A percentile compares a stretch with the other conserved stretches of the same genome.
Conservation (phyloP, 2,113 vertebrate genomes). For the Saiga tatarica region DNA sequence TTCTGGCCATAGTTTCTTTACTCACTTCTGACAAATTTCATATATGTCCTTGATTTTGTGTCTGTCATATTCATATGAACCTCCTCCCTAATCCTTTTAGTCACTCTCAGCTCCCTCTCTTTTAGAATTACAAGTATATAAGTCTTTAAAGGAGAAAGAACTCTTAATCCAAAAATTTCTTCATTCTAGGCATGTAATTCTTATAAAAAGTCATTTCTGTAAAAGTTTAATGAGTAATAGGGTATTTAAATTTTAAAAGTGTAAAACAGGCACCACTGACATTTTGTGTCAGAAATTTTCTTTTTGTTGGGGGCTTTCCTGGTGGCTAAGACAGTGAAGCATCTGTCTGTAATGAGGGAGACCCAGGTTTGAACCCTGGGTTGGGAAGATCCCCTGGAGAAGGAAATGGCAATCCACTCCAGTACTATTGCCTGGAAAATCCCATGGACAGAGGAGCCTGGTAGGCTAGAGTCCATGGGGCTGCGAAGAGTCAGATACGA, state of each 20-base stretch:
- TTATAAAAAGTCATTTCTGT: background rate
- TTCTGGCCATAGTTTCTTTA: background rate
- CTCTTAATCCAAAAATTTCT: background rate
- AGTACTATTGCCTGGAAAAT: too few species aligned
- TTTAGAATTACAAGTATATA: background rate
- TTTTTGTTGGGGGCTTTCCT: background rate
- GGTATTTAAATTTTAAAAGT: background rate
- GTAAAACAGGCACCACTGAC: background rate
- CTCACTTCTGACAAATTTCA: background rate
- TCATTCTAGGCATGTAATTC: background rate
- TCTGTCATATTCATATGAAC: background rate
- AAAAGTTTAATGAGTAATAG: background rate
- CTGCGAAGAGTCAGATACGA: too few species aligned
- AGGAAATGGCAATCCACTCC: too few species aligned
- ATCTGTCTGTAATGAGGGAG: too few species aligned
- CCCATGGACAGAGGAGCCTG: too few species aligned
- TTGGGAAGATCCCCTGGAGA: too few species aligned
- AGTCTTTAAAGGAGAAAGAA: background rate
- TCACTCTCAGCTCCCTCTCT: background rate
- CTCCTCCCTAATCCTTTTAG: background rate
- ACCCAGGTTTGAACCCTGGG: too few species aligned
- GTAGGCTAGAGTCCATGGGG: too few species aligned
- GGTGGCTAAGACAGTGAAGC: too few species aligned
- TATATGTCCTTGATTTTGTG: background rate
- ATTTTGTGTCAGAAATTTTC: background rate